Evolutionary conservation across 1,140 invertebrate genomes (phyloP).

Genomic region (Lepidurus packardi): DNA sequence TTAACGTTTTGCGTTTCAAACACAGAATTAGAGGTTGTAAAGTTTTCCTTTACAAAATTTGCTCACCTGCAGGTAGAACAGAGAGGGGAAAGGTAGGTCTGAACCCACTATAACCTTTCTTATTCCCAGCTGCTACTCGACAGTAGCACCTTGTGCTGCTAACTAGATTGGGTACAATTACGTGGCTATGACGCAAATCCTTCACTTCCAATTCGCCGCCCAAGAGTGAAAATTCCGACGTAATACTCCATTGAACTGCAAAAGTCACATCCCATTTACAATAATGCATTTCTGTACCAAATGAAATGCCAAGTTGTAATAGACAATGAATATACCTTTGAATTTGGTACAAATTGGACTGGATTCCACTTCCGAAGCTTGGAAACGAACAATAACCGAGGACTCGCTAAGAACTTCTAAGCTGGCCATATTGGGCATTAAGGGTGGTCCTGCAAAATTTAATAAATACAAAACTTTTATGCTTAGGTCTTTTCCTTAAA

Average conservation of each 20-base stretch:
- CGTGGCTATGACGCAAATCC: constrained; percentile 50
- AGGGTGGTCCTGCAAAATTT: constrained; percentile 34
- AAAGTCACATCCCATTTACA: constrained; percentile 34
- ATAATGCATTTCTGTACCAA: constrained; percentile 23
- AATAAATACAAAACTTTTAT: background rate
- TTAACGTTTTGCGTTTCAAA: constrained; percentile 35
- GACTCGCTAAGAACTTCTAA: constrained; percentile 38
- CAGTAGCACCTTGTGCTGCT: constrained; percentile 82
- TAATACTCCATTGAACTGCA: constrained; percentile 64
- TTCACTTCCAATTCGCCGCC: constrained; percentile 63
- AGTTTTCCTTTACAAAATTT: background rate
- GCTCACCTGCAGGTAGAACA: constrained; percentile 83
- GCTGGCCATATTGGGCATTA: constrained; percentile 38
- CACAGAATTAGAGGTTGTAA: background rate
- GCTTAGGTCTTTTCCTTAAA: background rate
- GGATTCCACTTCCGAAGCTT: constrained; percentile 50
- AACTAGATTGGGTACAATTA: constrained; percentile 55
- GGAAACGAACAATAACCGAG: constrained; percentile 44
- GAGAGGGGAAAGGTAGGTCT: constrained; percentile 66
- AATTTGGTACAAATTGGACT: constrained; percentile 48
- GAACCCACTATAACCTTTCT: constrained; percentile 82
- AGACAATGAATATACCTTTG: constrained; percentile 57
- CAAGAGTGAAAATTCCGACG: constrained; percentile 69
- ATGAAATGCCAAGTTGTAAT: background rate
- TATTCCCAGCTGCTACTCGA: constrained; percentile 69